Conservation (phyloP, 2,888 invertebrate genomes). For the Drosophila diplacantha region DNA sequence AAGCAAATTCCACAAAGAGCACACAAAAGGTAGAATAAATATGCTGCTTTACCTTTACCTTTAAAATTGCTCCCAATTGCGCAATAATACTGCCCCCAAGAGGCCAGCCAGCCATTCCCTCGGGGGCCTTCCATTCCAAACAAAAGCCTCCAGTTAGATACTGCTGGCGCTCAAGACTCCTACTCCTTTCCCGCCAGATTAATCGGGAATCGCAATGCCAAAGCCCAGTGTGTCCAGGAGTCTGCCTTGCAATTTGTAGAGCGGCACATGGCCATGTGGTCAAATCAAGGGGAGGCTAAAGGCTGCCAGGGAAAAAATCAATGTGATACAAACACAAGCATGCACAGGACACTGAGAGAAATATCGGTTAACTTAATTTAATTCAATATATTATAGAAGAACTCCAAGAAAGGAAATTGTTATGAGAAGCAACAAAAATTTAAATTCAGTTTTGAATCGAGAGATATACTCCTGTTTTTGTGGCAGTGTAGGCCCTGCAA, state of each 20-base stretch:
- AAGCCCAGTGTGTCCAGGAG: slow-evolving; percentile 4
- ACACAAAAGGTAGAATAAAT: slow-evolving; percentile 7
- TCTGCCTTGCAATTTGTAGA: slow-evolving; percentile 51
- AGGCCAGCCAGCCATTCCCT: slow-evolving; percentile 3
- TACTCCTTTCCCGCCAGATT: slow-evolving; percentile 5
- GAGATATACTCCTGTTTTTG: not conserved
- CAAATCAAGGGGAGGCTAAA: slow-evolving; percentile 41
- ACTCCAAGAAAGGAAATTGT: not conserved
- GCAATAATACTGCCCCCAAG: slow-evolving; percentile 11
- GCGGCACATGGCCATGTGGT: slow-evolving; percentile 58
- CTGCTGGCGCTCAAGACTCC: slow-evolving; percentile 19
- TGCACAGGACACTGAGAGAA: slow-evolving; percentile 8
- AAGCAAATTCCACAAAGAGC: not conserved
- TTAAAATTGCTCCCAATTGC: slow-evolving; percentile 20
- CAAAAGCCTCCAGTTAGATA: slow-evolving; percentile 35
- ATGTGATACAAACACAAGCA: slow-evolving; percentile 44
- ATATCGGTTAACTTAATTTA: not conserved
- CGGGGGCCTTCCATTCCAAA: slow-evolving; percentile 2
- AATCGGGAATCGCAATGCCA: slow-evolving; percentile 21
- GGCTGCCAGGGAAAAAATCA: slow-evolving; percentile 54
- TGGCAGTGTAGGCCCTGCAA: slow-evolving; percentile 7
- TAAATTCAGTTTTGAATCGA: accelerated
- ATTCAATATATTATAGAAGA: accelerated
- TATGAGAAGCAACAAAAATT: no score
- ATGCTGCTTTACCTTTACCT: not conserved